phyloP scores from a whole-genome alignment of 1,140 invertebrate genomes.

The Caerostris extrusa region DNA sequence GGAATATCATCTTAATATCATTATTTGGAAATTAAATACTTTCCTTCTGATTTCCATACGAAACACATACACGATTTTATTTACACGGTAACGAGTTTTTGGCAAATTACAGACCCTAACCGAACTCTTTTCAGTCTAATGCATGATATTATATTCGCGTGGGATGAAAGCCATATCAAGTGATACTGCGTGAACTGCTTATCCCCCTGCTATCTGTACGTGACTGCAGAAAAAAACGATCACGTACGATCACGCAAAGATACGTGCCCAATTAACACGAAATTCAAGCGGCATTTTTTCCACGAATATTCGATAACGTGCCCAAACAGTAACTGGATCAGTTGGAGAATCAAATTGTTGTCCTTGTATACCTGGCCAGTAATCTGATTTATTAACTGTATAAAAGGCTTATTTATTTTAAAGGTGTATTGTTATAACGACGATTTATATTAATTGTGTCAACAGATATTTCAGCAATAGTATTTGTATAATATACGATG shows the following conservation, averaged over 20 bases:
- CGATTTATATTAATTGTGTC: not conserved
- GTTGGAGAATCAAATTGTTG: not conserved
- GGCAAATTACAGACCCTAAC: too few relatives aligned
- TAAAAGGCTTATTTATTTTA: not conserved
- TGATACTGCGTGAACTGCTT: not conserved
- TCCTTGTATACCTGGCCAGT: not conserved
- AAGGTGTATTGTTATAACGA: not conserved
- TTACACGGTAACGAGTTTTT: too few relatives aligned
- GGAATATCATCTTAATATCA: too few relatives aligned
- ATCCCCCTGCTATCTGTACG: not conserved
- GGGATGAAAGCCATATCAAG: not conserved
- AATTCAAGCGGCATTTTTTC: not conserved
- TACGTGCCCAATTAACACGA: constrained; percentile 10
- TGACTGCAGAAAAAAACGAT: not conserved
- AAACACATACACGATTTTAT: too few relatives aligned
- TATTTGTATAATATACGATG: not conserved
- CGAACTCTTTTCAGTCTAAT: not conserved
- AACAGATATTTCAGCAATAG: not conserved
- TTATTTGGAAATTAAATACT: too few relatives aligned
- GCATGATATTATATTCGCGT: not conserved
- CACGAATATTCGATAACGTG: too few relatives aligned
- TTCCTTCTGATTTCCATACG: too few relatives aligned
- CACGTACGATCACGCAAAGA: not conserved
- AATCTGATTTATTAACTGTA: not conserved
- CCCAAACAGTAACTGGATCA: not conserved